Evolutionary conservation across 2,888 invertebrate species (phyloP), one percentile per base, ranked within the genome.

Genomic region (Trissolcus brochymenae): DNA sequence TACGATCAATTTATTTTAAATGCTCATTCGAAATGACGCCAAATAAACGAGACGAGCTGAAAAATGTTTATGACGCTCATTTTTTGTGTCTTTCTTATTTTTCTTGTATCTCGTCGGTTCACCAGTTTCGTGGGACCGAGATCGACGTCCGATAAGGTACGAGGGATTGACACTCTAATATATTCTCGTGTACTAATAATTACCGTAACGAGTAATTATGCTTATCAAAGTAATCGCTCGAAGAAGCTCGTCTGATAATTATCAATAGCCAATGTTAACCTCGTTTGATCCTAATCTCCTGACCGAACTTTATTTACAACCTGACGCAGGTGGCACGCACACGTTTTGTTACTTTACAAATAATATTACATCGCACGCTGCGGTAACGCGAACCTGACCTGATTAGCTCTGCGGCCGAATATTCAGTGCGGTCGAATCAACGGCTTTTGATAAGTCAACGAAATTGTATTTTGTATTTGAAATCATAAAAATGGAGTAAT

Each of bases 241-340:
- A 25, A 62, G 61, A 56, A 55, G 66, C 66, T 49, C 60, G 29
- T 41, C 41, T 50, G 73, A 74, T 74, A n/a, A 74, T 66, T 74
- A 74, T 67, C 73, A 74, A 62, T 74, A 61, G 41, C 61, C 67
- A 61, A 74, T 67, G 61, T 74, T 74, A 67, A 61, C 73, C 73
- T 53, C 60, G 49, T 73, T 73, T 40, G 66, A 73, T 73, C 40
- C 55, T 61, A 73, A 73, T 73, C 73, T 66, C 25, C 17, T 14
- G 43, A 29, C 17, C 59, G 56, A 61, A 61, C 73, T 66, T 73
- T 73, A 73, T 61, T 73, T 73, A 66, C 49, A 60, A 51, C 13
- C 53, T 3, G 43, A 49, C 60, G 73, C 66, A 66, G 73, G 59
- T 73, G 66, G 60, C 9, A 43, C 51, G 16, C 54, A 25, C 29